Percentiles rank a stretch among this genome's conserved stretches.
These are phyloP conservation scores for Cercopithecus mitis DNA, from an alignment of 2,797 vertebrate species.

Conservation along the genomic window DNA sequence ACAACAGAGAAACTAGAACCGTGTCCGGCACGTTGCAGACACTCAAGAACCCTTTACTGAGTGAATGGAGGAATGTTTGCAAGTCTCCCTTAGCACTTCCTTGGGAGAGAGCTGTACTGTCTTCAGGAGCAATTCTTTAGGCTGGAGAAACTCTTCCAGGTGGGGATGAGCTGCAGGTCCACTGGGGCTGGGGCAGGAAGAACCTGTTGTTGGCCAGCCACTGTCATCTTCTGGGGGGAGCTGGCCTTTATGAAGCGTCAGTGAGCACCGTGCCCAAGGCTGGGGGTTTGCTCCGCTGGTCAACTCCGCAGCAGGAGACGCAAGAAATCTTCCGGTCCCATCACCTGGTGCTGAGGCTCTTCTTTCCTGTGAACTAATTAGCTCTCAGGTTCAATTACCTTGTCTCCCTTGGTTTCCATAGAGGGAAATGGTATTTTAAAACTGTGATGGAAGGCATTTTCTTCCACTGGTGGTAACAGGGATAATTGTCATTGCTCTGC, in stretches of 20 bases:
- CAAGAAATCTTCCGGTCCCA: neutral
- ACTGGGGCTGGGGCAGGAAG: neutral
- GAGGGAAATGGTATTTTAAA: neutral
- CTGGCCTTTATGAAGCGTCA: neutral
- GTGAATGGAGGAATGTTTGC: neutral
- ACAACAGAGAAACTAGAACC: neutral
- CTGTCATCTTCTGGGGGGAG: fast-evolving
- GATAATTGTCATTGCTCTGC: no score
- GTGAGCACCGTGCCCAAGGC: fast-evolving
- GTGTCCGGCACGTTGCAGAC: fast-evolving
- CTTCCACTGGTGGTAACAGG: neutral
- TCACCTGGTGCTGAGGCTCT: neutral
- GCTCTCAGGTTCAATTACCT: neutral
- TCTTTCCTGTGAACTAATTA: neutral
- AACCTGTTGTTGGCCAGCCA: fast-evolving
- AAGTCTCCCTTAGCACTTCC: neutral
- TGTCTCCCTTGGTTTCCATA: neutral
- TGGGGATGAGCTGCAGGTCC: neutral
- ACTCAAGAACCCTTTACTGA: fast-evolving
- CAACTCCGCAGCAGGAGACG: fast-evolving
- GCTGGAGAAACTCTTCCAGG: no score
- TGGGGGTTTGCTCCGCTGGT: neutral
- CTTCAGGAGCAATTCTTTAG: neutral
- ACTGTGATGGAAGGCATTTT: no score
- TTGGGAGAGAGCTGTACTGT: neutral